These are phyloP conservation scores for Kradibia gibbosae DNA, from an alignment of 1,140 invertebrate genomes.

Conservation along the genomic window DNA sequence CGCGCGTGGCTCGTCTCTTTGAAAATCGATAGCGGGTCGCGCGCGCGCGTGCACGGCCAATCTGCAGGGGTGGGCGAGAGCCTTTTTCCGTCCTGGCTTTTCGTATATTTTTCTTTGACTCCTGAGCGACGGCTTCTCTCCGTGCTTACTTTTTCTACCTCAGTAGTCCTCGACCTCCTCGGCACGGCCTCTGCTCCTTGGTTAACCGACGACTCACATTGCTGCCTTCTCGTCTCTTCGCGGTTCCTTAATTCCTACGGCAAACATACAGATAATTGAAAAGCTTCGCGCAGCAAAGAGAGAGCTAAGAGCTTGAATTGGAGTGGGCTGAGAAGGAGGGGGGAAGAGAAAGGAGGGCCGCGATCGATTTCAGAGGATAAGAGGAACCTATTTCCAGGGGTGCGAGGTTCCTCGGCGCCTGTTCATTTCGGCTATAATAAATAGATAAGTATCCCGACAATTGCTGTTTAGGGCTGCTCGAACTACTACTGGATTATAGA, in stretches of 20 bases:
- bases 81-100: slow-evolving; percentile 29
- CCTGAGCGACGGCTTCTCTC: slow-evolving; percentile 26
- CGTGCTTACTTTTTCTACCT: slow-evolving; percentile 23
- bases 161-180: too few species aligned
- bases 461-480: not conserved
- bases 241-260: slow-evolving; percentile 48
- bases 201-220: too few species aligned
- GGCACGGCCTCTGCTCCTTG: not conserved
- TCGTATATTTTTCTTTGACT: slow-evolving; percentile 43
- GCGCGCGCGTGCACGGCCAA: slow-evolving; percentile 35
- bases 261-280: slow-evolving; percentile 50
- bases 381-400: not conserved
- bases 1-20: slow-evolving; percentile 25
- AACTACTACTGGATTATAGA: not conserved
- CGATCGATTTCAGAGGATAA: slow-evolving; percentile 38
- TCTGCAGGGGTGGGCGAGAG: slow-evolving; percentile 37
- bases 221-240: too few species aligned
- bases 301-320: not conserved
- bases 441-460: slow-evolving; percentile 4
- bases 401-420: not conserved
- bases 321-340: not conserved
- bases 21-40: slow-evolving; percentile 47
- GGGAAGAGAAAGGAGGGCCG: not conserved
- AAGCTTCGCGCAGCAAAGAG: slow-evolving; percentile 35
- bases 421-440: slow-evolving; percentile 20